phyloP scores from a whole-genome alignment of 2,113 vertebrate species.

The Hippocampus barbouri region DNA sequence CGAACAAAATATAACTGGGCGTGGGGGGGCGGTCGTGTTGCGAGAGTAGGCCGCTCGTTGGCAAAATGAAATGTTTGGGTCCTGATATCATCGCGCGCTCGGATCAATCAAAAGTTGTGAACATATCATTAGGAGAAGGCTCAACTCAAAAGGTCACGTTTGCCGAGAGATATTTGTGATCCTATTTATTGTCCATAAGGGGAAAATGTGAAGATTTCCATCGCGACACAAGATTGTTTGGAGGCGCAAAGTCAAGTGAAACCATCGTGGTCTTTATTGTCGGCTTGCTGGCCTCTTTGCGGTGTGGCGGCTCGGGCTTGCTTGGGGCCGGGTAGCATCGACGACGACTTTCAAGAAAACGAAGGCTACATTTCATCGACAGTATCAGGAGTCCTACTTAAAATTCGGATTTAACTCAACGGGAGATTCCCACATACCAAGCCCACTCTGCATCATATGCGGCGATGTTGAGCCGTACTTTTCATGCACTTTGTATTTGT shows the following conservation, averaged over 20 bases:
- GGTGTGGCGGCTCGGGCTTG: constrained; percentile 29
- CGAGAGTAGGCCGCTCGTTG: constrained; percentile 40
- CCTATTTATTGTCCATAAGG: background rate
- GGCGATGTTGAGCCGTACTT: too few species aligned
- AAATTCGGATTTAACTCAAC: too few species aligned
- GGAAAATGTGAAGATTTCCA: constrained; percentile 43
- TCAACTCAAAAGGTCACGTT: constrained; percentile 12
- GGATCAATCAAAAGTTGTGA: constrained; percentile 8
- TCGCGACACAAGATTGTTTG: constrained; percentile 54
- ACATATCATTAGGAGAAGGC: background rate
- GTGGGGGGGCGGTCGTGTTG: constrained; percentile 17
- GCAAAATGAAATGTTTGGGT: constrained; percentile 27
- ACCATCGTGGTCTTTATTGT: constrained; percentile 26
- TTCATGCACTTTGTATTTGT: too few species aligned
- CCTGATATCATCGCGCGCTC: constrained; percentile 13
- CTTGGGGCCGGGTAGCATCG: constrained; percentile 27
- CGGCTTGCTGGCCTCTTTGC: constrained; percentile 37
- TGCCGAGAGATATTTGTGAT: constrained; percentile 5
- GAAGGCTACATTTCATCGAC: too few species aligned
- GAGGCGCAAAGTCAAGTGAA: constrained; percentile 52
- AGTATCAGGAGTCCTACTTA: too few species aligned
- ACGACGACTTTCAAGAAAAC: background rate
- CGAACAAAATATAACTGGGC: constrained; percentile 28
- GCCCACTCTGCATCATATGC: background rate
- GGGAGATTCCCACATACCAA: constrained; percentile 26